A percentile compares a stretch with the other conserved stretches of the same genome.
Evolutionary conservation across 2,888 invertebrate species (phyloP).

Genomic region (Rhodophaea formosa): DNA sequence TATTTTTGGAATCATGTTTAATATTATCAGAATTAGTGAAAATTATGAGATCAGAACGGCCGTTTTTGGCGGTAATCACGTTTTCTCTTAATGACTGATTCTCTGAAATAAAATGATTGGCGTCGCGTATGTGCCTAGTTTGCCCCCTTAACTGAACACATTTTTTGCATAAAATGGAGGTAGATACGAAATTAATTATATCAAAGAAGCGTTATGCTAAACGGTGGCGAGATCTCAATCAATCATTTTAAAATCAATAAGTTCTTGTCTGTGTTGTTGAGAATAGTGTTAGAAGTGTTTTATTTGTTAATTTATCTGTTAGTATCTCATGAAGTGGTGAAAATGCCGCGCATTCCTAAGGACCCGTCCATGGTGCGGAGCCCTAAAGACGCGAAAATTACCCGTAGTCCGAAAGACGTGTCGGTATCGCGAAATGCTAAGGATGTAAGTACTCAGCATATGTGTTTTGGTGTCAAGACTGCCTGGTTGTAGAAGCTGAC

Average conservation of each 20-base stretch:
- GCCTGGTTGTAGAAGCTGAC: too few species aligned
- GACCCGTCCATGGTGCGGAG: constrained; percentile 4
- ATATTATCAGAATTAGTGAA: too few species aligned
- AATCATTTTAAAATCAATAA: not conserved
- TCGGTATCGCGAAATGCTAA: constrained; percentile 17
- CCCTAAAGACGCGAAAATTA: not conserved
- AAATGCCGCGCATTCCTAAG: constrained; percentile 32
- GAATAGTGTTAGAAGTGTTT: not conserved
- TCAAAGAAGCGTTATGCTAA: not conserved
- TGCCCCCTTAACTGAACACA: too few species aligned
- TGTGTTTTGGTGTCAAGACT: too few species aligned
- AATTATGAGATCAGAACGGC: too few species aligned
- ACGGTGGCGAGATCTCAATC: not conserved
- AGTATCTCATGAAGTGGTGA: constrained; percentile 17
- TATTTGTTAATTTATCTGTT: not conserved
- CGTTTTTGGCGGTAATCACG: too few species aligned
- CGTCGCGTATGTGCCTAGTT: too few species aligned
- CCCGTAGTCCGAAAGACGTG: constrained; percentile 16
- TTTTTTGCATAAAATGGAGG: not conserved
- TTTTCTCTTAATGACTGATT: too few species aligned
- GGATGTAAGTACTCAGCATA: constrained; percentile 12
- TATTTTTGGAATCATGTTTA: too few species aligned
- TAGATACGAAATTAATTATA: not conserved
- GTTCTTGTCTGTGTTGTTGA: not conserved
- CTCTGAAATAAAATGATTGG: too few species aligned